A percentile compares a stretch with the other conserved stretches of the same genome.
phyloP scores from a whole-genome alignment of 2,797 vertebrate genomes.

The Phrynocephalus vlangalii region DNA sequence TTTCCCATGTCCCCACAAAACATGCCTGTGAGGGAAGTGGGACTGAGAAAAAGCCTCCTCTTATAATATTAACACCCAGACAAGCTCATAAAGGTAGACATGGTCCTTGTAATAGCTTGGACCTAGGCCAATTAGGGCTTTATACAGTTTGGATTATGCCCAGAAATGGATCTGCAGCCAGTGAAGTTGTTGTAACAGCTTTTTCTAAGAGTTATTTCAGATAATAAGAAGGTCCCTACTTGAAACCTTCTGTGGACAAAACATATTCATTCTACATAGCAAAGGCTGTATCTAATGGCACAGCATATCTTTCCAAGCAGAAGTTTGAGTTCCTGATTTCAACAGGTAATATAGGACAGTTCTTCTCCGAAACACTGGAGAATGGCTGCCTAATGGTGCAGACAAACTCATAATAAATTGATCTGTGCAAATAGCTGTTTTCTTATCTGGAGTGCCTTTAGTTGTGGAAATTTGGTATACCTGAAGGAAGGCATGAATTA shows the following conservation, averaged over 20 bases:
- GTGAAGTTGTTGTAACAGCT: background rate
- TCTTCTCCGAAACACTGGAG: background rate
- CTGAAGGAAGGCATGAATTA: background rate
- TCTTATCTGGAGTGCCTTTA: background rate
- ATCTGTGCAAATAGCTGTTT: background rate
- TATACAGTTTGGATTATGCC: too few relatives aligned
- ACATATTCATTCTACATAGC: background rate
- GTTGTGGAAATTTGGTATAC: background rate
- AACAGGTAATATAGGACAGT: background rate
- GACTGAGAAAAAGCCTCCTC: too few relatives aligned
- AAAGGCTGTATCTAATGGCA: background rate
- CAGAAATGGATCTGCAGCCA: too few relatives aligned
- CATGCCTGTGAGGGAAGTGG: too few relatives aligned
- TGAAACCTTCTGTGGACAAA: background rate
- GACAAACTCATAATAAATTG: background rate
- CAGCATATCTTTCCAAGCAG: background rate
- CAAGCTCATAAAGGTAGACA: too few relatives aligned
- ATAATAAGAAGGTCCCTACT: background rate
- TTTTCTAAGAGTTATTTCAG: background rate
- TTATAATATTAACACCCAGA: too few relatives aligned
- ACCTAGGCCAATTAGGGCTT: too few relatives aligned
- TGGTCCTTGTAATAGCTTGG: too few relatives aligned
- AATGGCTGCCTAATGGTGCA: background rate
- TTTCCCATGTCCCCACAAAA: too few relatives aligned
- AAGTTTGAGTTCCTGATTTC: background rate